These are phyloP conservation scores for Aphis gossypii DNA, from an alignment of 1,140 invertebrate species.

Conservation along the genomic window DNA sequence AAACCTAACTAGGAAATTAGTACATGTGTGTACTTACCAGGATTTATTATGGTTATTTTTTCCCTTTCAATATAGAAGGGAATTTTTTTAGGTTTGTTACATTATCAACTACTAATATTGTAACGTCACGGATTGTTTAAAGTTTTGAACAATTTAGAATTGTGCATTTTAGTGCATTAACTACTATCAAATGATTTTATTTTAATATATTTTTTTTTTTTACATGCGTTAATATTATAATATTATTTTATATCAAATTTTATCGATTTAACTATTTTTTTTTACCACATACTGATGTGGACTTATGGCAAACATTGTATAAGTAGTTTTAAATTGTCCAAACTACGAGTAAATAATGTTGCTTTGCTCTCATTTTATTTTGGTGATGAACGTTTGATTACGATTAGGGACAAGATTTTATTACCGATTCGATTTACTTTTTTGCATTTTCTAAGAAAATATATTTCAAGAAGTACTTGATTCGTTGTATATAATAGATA, in stretches of 20 bases:
- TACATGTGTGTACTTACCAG: background rate
- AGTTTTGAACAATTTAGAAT: background rate
- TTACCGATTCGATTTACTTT: too few species aligned
- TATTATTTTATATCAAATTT: background rate
- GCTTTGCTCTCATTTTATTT: too few species aligned
- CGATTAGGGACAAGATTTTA: too few species aligned
- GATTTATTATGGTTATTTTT: background rate
- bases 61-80: background rate
- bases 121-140: too few species aligned
- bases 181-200: background rate
- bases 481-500: too few species aligned
- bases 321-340: background rate
- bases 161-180: background rate
- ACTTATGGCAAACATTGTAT: background rate
- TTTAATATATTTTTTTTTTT: background rate
- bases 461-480: too few species aligned
- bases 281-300: background rate
- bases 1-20: background rate
- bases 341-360: too few species aligned
- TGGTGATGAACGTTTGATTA: too few species aligned
- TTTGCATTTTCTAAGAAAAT: too few species aligned
- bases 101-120: background rate
- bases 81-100: background rate
- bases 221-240: background rate
- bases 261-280: background rate